Percentiles rank a stretch among this genome's conserved stretches.
Conservation (phyloP, 2,888 invertebrate genomes). For the Athalia rosae region DNA sequence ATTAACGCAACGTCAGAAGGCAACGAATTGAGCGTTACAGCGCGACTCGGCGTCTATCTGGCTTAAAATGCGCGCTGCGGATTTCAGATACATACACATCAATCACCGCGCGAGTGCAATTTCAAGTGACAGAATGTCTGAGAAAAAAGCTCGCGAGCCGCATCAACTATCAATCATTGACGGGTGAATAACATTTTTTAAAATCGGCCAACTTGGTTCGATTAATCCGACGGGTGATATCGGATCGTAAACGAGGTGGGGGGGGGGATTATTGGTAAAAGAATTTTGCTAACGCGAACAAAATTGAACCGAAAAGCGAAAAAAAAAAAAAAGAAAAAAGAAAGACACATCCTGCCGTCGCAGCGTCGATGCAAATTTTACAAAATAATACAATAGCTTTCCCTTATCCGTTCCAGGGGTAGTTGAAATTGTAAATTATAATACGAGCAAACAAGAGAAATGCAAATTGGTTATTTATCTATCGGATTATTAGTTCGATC, state of each 20-base stretch:
- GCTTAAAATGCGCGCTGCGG: neutral
- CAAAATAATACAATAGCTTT: too few relatives aligned
- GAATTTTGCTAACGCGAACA: too few relatives aligned
- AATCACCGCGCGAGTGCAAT: conserved; percentile 24
- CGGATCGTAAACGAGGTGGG: neutral
- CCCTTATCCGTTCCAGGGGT: too few relatives aligned
- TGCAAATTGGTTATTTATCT: neutral
- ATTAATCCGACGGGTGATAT: neutral
- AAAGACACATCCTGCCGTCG: too few relatives aligned
- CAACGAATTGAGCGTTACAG: neutral
- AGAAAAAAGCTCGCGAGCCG: neutral
- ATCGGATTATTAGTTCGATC: neutral
- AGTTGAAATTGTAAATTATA: neutral
- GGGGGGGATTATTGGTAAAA: neutral
- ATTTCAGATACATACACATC: conserved; percentile 24
- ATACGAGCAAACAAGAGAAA: neutral
- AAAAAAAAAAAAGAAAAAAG: neutral
- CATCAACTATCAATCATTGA: conserved; percentile 24
- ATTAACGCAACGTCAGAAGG: neutral
- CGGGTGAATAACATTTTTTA: neutral
- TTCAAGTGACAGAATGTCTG: conserved; percentile 30
- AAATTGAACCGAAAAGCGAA: neutral
- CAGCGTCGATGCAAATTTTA: too few relatives aligned
- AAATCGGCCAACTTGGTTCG: conserved; percentile 3
- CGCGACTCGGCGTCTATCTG: conserved; percentile 2